phyloP scores from a whole-genome alignment of 2,888 invertebrate genomes.

The Catocala nupta region DNA sequence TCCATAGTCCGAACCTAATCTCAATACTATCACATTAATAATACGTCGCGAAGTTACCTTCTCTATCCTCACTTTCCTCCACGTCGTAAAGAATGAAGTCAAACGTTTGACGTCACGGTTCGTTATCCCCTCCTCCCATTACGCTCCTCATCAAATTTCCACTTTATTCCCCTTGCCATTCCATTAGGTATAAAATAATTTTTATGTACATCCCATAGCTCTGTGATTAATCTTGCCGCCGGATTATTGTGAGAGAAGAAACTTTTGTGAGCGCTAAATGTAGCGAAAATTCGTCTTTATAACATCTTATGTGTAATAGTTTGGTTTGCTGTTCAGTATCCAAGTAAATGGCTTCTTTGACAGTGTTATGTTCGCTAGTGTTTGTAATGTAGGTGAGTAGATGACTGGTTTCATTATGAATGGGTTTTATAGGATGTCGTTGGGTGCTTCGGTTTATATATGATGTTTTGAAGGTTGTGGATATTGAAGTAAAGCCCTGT shows the following conservation, averaged over 20 bases:
- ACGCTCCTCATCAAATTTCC: slow-evolving; percentile 68
- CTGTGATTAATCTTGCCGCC: slow-evolving; percentile 44
- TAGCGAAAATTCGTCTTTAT: slow-evolving; percentile 14
- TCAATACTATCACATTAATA: neutral
- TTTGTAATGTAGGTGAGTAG: neutral
- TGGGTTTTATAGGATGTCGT: neutral
- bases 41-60: neutral
- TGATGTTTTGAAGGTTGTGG: no score
- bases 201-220: slow-evolving; percentile 43
- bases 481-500: no score
- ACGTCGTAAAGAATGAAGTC: slow-evolving; percentile 54
- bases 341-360: neutral
- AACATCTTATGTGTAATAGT: neutral
- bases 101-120: slow-evolving; percentile 64
- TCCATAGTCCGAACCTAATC: no score
- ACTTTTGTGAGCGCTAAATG: slow-evolving; percentile 16
- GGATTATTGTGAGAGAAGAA: slow-evolving; percentile 36
- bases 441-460: no score
- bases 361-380: neutral
- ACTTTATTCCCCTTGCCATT: slow-evolving; percentile 61
- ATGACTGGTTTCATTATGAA: neutral
- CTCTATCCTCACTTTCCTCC: slow-evolving; percentile 32
- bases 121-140: slow-evolving; percentile 66
- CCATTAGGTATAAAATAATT: slow-evolving; percentile 60
- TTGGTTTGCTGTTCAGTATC: neutral